Evolutionary conservation across 2,113 vertebrate genomes (phyloP).

Genomic region (Poeciliopsis turrubarensis): DNA sequence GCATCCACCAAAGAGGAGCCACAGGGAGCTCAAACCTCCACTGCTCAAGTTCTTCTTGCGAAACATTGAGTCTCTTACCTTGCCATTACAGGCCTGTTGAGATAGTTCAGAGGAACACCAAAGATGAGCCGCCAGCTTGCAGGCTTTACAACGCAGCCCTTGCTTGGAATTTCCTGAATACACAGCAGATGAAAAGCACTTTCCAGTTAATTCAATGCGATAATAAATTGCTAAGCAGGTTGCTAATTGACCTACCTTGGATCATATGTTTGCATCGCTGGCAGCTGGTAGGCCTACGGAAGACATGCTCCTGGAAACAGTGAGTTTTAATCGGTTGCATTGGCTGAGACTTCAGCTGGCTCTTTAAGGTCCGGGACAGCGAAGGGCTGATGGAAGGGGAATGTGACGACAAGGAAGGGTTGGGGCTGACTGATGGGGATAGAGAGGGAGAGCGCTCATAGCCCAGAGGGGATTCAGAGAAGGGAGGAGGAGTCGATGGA

Average conservation of each 20-base stretch:
- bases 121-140: conserved; percentile 87
- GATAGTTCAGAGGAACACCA: conserved; percentile 91
- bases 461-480: conserved; percentile 58
- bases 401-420: conserved; percentile 69
- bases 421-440: conserved; percentile 72
- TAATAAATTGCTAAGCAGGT: not conserved
- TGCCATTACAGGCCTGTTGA: conserved; percentile 86
- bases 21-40: no score
- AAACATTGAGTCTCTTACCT: conserved; percentile 67
- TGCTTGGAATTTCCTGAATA: conserved; percentile 89
- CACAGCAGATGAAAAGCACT: not conserved
- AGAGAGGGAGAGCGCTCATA: conserved; percentile 73
- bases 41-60: not conserved
- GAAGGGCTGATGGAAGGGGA: conserved; percentile 70
- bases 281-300: conserved; percentile 86
- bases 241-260: conserved; percentile 79
- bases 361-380: conserved; percentile 49
- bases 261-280: conserved; percentile 90
- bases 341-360: conserved; percentile 55
- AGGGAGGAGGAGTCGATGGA: conserved; percentile 70
- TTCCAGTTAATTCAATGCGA: not conserved
- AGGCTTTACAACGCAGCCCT: conserved; percentile 88
- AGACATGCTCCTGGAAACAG: conserved; percentile 90
- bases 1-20: no score
- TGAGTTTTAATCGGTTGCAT: conserved; percentile 79